Conservation (phyloP, 2,797 vertebrate species). For the Molossus alvarezi region DNA sequence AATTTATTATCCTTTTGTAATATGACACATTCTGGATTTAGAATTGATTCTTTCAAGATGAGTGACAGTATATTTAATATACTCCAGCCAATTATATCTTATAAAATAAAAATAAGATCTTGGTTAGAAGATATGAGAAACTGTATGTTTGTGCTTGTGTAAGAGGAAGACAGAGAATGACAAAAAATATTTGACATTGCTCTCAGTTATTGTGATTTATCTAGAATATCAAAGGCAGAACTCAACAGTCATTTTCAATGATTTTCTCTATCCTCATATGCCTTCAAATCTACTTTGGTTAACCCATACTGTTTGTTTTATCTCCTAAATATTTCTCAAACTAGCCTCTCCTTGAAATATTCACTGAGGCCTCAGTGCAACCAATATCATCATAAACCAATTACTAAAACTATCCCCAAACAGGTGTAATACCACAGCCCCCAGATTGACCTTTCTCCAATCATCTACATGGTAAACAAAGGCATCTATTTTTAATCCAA, state of each 20-base stretch:
- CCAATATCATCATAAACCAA: neutral
- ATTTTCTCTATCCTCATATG: neutral
- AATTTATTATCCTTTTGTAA: neutral
- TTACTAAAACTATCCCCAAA: neutral
- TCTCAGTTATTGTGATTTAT: neutral
- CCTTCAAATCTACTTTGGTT: neutral
- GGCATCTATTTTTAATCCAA: neutral
- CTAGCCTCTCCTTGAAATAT: neutral
- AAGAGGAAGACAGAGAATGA: neutral
- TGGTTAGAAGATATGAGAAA: neutral
- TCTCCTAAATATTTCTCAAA: neutral
- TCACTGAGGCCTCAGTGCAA: neutral
- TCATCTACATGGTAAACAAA: neutral
- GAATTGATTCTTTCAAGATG: conserved; percentile 23
- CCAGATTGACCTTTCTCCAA: neutral
- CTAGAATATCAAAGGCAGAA: neutral
- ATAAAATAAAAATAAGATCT: neutral
- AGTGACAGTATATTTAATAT: conserved; percentile 16
- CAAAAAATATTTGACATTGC: neutral
- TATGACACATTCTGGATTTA: neutral
- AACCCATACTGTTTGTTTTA: neutral
- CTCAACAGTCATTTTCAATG: conserved; percentile 4
- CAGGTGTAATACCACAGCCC: neutral
- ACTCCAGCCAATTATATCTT: neutral
- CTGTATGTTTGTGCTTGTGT: neutral